A percentile compares a stretch with the other conserved stretches of the same genome.
phyloP scores from a whole-genome alignment of 1,140 invertebrate genomes.

The Ceratosolen solmsi region DNA sequence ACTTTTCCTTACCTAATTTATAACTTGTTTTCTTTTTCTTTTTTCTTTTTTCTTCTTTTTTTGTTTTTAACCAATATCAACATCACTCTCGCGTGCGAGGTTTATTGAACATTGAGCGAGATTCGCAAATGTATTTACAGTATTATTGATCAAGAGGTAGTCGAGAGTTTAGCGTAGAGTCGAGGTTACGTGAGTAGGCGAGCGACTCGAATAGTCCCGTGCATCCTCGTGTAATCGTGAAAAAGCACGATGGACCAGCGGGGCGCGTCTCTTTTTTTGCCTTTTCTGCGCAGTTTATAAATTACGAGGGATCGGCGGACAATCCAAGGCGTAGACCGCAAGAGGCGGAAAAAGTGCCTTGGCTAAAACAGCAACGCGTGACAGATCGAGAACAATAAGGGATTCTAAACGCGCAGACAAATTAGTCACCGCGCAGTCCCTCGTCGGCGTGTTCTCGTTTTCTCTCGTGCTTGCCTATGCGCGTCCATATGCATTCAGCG shows the following conservation, averaged over 20 bases:
- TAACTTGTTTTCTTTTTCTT: no score
- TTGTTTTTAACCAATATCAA: background rate
- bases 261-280: background rate
- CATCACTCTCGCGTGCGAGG: background rate
- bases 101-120: no score
- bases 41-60: no score
- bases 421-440: conserved; percentile 63
- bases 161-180: no score
- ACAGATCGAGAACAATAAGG: conserved; percentile 54
- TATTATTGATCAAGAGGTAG: no score
- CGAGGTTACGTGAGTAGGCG: no score
- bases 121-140: no score
- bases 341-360: background rate
- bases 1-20: no score
- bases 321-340: background rate
- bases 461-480: conserved; percentile 45
- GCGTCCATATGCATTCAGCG: background rate
- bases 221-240: background rate
- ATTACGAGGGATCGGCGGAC: background rate
- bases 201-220: no score
- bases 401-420: conserved; percentile 57
- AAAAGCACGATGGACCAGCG: background rate
- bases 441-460: conserved; percentile 39
- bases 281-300: background rate
- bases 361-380: conserved; percentile 1